Evolutionary conservation across 2,797 vertebrate species (phyloP), one percentile per base, ranked within the genome.

Genomic region (Lophura swinhoii): DNA sequence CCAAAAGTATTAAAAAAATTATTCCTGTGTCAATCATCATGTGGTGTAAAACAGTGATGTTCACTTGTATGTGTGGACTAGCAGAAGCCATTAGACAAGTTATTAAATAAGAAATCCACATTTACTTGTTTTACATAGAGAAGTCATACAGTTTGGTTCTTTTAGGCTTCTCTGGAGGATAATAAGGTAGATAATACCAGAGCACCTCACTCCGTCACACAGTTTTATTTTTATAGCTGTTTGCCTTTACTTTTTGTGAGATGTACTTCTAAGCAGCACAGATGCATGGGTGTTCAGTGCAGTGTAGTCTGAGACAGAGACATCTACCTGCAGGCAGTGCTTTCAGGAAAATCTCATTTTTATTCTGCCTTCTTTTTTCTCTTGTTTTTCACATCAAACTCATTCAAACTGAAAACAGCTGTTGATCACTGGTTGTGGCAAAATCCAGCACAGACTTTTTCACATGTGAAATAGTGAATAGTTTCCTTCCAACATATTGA

Each of bases 251-350:
- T 58, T 88, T 68, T 39, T 55, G 51, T 73, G 75, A 41, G 43
- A 63, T 62, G 71, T 66, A 63, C 78, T 60, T 89, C 59, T 59
- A 84, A 76, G 46, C 49, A 77, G 70, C 51, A 58, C 37, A 56
- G 49, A 46, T 63, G 55, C 58, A 24, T 8, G 56, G 53, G 23
- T 46, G 49, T 64, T 46, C 58, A 33, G 74, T 41, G 67, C 69
- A 37, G 33, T 1, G 0, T 14, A 46, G 51, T 20, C 67, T 23
- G 46, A 68, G 41, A 28, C 37, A 58, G 59, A 89, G 41, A 80
- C 68, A 63, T 24, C 24, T 83, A 56, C 48, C 39, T 56, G 31
- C 73, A 90, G 79, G 49, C 51, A 59, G 1, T 10, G 11, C 70
- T 51, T 37, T 9, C 68, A 74, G 69, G 68, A 62, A 81, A 77